Base-by-base conservation (phyloP, 2,113 vertebrate species). In the Phalacrocorax brasilianus region DNA sequence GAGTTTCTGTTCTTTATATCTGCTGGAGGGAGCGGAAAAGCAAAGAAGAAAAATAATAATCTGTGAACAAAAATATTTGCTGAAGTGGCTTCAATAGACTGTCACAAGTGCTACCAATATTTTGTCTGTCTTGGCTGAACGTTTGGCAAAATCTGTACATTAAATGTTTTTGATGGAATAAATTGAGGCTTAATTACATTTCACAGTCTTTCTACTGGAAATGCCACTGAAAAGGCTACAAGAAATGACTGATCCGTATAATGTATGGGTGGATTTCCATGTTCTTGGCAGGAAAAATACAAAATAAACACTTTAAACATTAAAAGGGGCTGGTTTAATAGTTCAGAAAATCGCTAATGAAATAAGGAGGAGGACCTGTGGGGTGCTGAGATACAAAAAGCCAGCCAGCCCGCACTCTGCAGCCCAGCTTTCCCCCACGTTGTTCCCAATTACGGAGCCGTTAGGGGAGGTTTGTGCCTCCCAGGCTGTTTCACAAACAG, bases 1-100 rank as follows among this genome's bases (percentile, higher is more conserved):
- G 99, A 99, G 93, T 98, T 99, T 93, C 98, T 99, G 97, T 98
- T 99, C 96, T 98, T 99, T 77, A 97, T 62, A 93, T 99, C 99
- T 99, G 95, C 91, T 89, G 86, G 74, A 52, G 40, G 58, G 58
- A 89, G 88, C 35, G 89, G 83, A 32, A 87, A 93, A 75, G 65
- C 15, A 78, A 55, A 71, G 38, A 70, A 58, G 55, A 17, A 72
- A 79, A 94, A 63, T 8, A 81, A 49, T 56, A 9, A 66, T 12
- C 66, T 53, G 26, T 30, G 58, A 95, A 75, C 40, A n/a, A 70
- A 52, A 84, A 56, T 38, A 55, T 87, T 71, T 85, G 74, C 45
- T 59, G 55, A 26, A 59, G 63, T 53, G 32, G 33, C 83, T 49
- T 12, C 28, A 68, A 21, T 19, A 62, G 67, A 5, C 73, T 77